Conservation (phyloP, 1,140 invertebrate species). For the Drosophila funebris region DNA sequence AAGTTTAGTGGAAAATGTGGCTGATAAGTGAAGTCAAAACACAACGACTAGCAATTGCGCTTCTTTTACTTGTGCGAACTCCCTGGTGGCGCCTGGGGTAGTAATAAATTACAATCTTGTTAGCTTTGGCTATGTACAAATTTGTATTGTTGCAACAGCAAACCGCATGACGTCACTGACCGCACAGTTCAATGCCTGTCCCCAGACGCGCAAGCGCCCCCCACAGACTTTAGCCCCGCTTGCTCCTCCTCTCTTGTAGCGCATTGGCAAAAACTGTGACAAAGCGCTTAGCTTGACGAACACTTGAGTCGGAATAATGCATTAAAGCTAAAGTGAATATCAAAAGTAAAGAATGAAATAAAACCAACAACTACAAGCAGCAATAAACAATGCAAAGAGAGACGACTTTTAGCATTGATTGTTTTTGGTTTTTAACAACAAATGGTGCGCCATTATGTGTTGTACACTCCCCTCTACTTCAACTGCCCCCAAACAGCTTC, state of each 20-base stretch:
- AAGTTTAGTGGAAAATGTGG: background rate
- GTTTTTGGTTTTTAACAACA: conserved; percentile 28
- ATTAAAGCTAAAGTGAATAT: conserved; percentile 24
- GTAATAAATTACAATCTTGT: background rate
- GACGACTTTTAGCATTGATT: conserved; percentile 41
- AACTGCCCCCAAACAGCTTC: conserved; percentile 13
- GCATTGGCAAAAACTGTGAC: conserved; percentile 16
- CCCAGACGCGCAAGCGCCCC: background rate
- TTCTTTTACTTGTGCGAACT: background rate
- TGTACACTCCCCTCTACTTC: background rate
- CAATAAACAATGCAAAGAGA: conserved; percentile 34
- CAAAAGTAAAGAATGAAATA: conserved; percentile 18
- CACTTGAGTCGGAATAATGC: conserved; percentile 27
- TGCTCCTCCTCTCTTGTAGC: background rate
- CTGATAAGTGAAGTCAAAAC: background rate
- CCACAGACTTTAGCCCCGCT: background rate
- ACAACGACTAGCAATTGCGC: background rate
- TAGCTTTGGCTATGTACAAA: background rate
- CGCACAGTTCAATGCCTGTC: conserved; percentile 36
- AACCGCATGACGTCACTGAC: conserved; percentile 37
- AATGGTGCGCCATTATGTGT: conserved; percentile 20
- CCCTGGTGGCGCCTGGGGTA: background rate
- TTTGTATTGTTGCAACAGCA: conserved; percentile 1
- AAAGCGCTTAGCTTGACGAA: conserved; percentile 21
- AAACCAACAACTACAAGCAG: conserved; percentile 11